Evolutionary conservation across 1,140 invertebrate species (phyloP).

Genomic region (Apis cerana): DNA sequence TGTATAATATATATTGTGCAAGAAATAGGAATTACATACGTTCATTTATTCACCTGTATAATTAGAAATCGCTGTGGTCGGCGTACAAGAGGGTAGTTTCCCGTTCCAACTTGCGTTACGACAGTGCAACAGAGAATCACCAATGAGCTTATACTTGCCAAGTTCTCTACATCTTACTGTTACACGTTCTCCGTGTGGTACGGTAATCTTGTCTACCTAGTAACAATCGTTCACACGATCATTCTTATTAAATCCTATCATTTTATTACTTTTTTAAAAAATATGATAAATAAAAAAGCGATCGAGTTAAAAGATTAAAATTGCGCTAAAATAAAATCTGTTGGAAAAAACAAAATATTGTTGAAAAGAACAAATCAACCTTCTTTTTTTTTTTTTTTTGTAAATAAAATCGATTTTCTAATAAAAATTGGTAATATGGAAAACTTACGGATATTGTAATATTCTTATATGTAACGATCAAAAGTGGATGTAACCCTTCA

Average conservation of each 20-base stretch:
- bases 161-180: conserved; percentile 88
- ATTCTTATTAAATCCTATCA: too few relatives aligned
- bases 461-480: conserved; percentile 80
- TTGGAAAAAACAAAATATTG: background rate
- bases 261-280: too few relatives aligned
- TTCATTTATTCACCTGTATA: conserved; percentile 85
- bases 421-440: too few relatives aligned
- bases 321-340: too few relatives aligned
- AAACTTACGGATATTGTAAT: conserved; percentile 78
- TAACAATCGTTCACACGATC: too few relatives aligned
- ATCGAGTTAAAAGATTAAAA: background rate
- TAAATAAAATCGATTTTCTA: too few relatives aligned
- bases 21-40: background rate
- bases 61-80: conserved; percentile 91
- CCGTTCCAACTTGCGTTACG: conserved; percentile 90
- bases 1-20: background rate
- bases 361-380: background rate
- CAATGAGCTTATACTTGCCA: conserved; percentile 90
- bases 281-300: background rate
- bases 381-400: background rate
- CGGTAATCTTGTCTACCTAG: conserved; percentile 78
- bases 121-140: conserved; percentile 86
- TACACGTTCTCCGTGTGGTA: conserved; percentile 87
- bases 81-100: conserved; percentile 88
- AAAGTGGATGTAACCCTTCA: conserved; percentile 77